These are phyloP conservation scores for Salticus scenicus DNA, from an alignment of 2,888 invertebrate species.

Conservation along the genomic window DNA sequence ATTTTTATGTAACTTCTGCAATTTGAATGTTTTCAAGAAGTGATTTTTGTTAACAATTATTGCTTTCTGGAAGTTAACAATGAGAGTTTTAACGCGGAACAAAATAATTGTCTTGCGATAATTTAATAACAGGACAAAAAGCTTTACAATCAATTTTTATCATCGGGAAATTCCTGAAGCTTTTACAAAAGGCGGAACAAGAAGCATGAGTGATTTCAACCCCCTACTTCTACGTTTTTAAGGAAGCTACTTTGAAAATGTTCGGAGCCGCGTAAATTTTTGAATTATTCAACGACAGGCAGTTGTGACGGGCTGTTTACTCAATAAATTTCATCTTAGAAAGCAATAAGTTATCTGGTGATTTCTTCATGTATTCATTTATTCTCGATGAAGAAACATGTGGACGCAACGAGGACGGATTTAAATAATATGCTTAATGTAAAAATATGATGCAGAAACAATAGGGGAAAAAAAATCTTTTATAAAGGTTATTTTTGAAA, in stretches of 20 bases:
- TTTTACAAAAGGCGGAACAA: not conserved
- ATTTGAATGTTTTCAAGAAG: no score
- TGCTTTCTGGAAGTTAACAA: no score
- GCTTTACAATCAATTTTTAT: no score
- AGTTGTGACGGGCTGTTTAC: not conserved
- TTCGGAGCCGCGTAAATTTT: not conserved
- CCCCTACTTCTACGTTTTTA: not conserved
- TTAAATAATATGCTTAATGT: not conserved
- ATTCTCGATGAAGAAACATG: not conserved
- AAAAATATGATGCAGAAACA: no score
- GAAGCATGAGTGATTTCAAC: not conserved
- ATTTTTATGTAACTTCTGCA: no score
- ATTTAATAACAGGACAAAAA: no score
- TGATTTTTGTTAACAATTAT: no score
- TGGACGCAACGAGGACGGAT: not conserved
- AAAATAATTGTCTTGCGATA: no score
- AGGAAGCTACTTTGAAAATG: not conserved
- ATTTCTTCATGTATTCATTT: not conserved
- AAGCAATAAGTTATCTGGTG: not conserved
- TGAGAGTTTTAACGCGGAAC: no score
- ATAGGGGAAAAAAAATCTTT: no score
- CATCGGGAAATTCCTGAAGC: no score
- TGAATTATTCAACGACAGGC: not conserved
- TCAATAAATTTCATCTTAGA: not conserved
- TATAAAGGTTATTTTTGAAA: no score